Percentiles rank a stretch among this genome's conserved stretches.
These are phyloP conservation scores for Sterrhoptilus dennistouni DNA, from an alignment of 2,113 vertebrate genomes.

Conservation along the genomic window DNA sequence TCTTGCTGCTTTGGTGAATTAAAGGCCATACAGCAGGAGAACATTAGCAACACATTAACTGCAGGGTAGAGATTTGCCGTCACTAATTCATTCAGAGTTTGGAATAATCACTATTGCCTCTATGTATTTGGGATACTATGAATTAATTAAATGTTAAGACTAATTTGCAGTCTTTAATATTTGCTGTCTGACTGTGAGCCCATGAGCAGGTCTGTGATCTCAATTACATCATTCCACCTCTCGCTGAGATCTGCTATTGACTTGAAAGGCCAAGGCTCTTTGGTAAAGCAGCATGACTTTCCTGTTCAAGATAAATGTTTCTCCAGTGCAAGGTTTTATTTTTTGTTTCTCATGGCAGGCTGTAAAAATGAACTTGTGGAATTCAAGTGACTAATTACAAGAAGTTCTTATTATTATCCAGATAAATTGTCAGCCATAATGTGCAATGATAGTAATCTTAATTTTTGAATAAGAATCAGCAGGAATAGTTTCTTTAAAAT, in stretches of 20 bases:
- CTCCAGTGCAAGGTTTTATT: slow-evolving; percentile 11
- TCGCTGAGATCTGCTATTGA: slow-evolving; percentile 37
- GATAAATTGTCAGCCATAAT: background rate
- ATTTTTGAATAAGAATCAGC: background rate
- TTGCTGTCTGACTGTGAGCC: slow-evolving; percentile 15
- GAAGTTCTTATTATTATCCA: background rate
- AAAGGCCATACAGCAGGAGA: background rate
- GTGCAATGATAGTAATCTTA: background rate
- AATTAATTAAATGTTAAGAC: slow-evolving; percentile 35
- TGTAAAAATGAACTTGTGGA: background rate
- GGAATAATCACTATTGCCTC: background rate
- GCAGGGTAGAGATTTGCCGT: background rate
- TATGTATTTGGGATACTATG: background rate
- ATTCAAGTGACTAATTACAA: slow-evolving; percentile 22
- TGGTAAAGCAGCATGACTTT: slow-evolving; percentile 52
- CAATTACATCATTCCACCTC: slow-evolving; percentile 18
- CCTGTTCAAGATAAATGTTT: slow-evolving; percentile 52
- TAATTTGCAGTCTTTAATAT: slow-evolving; percentile 30
- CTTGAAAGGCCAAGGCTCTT: slow-evolving; percentile 12
- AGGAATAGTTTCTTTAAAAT: background rate
- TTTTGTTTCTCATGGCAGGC: slow-evolving; percentile 6
- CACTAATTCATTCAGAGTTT: background rate
- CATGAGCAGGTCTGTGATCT: slow-evolving; percentile 22
- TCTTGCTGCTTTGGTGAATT: background rate
- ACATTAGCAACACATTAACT: background rate